Base-by-base conservation (phyloP, 2,888 invertebrate species). In the Pasiphila rectangulata region DNA sequence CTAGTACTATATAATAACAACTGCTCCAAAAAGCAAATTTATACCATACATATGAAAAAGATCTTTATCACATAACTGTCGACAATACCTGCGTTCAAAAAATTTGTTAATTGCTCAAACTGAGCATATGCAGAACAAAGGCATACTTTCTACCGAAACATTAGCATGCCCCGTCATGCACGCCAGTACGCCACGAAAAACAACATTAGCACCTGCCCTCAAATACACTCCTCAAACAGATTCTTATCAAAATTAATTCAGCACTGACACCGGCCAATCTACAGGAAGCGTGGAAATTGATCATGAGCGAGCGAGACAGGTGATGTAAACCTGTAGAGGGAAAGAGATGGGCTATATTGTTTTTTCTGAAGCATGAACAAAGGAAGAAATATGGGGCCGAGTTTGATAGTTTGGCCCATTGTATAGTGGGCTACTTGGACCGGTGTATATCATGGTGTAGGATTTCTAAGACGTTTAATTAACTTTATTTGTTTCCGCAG, bases 321-420 rank as follows among this genome's bases (percentile, higher is more conserved):
- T 32, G 23, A 34, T 6, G 37, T 24, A n/a, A n/a, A 30, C 7
- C 3, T 23, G 17, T 25, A 15, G 52, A 20, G 42, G 3, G 37
- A 45, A 17, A 29, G 43, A 34, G 44, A 45, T 12, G 24, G 34
- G 17, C 17, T 35, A 48, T 59, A 61, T 68, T 68, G 69, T 69
- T 68, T 67, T 65, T 66, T 59, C 52, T 47, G 57, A n/a, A n/a
- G n/a, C n/a, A n/a, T n/a, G n/a, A 63, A 69, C 68, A 69, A 69
- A 67, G 48, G 54, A 40, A 55, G 47, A 57, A 67, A 69, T 68
- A 69, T 53, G 63, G n/a, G 57, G 62, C 53, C 39, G 41, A 69
- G 50, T 68, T 68, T 41, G 61, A 51, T 62, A 42, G 36, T 42
- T 43, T 4, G 23, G 23, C 15, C 32, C 56, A 60, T 69, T 69